Evolutionary conservation across 2,888 invertebrate species (phyloP).

Genomic region (Phorcus lineatus): DNA sequence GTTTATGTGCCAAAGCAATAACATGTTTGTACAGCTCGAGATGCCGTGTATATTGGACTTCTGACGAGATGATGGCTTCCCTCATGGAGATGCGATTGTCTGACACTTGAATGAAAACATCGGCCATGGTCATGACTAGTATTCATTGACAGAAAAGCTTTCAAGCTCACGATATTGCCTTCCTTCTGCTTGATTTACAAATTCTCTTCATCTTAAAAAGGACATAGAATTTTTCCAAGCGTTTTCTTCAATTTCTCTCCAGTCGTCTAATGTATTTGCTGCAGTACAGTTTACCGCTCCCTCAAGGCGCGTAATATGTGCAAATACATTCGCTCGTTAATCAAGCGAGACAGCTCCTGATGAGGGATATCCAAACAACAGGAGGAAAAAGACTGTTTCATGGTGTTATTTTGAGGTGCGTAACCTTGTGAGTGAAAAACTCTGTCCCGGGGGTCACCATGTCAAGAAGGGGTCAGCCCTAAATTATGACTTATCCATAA

Average conservation of each 20-base stretch:
- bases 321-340: constrained; percentile 34
- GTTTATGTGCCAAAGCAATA: too few species aligned
- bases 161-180: neutral
- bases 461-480: constrained; percentile 17
- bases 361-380: constrained; percentile 28
- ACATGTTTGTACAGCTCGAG: too few species aligned
- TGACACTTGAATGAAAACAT: neutral
- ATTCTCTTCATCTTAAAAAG: constrained; percentile 13
- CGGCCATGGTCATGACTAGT: neutral
- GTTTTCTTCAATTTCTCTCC: neutral
- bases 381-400: constrained; percentile 1
- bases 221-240: neutral
- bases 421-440: constrained; percentile 31
- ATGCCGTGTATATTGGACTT: too few species aligned
- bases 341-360: constrained; percentile 33
- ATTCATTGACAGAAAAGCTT: neutral
- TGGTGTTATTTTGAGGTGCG: neutral
- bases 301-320: neutral
- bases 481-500: constrained; percentile 7
- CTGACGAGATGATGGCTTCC: neutral
- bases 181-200: constrained; percentile 11
- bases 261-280: neutral
- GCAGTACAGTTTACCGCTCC: neutral
- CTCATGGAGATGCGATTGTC: neutral
- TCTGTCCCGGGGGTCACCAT: constrained; percentile 24